A percentile compares a stretch with the other conserved stretches of the same genome.
Evolutionary conservation across 2,888 invertebrate species (phyloP).

Genomic region (Idaea dimidiata): DNA sequence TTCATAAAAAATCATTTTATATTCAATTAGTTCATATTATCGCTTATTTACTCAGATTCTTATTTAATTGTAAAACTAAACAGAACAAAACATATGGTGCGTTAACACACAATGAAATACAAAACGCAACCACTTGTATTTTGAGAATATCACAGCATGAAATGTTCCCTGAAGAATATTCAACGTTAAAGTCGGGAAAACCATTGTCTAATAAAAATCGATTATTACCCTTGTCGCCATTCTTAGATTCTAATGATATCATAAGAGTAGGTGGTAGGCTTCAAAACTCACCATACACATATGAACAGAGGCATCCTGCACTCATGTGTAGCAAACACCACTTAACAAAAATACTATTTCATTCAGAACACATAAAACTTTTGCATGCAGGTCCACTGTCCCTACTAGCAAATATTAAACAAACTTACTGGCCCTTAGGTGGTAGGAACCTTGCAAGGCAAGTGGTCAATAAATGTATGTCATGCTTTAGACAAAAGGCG

Average conservation of each 20-base stretch:
- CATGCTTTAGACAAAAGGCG: constrained; percentile 18
- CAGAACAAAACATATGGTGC: constrained; percentile 6
- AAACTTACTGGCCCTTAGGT: constrained; percentile 9
- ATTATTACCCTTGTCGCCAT: constrained; percentile 14
- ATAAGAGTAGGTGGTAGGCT: constrained; percentile 26
- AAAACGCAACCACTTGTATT: constrained; percentile 2
- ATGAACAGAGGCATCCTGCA: constrained; percentile 21
- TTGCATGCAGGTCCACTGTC: constrained; percentile 16
- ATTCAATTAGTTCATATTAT: background rate
- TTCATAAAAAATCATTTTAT: background rate
- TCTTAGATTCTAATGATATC: constrained; percentile 13
- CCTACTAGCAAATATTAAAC: constrained; percentile 10
- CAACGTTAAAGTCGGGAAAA: constrained; percentile 8
- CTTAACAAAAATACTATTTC: constrained; percentile 9
- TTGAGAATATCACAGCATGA: constrained; percentile 7
- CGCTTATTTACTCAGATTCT: background rate
- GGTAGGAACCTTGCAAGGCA: constrained; percentile 12
- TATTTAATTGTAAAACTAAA: constrained; percentile 8
- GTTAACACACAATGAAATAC: constrained; percentile 12
- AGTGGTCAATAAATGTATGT: constrained; percentile 19
- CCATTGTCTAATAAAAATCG: constrained; percentile 12
- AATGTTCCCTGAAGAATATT: constrained; percentile 14
- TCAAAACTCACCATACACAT: constrained; percentile 22
- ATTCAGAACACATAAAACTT: constrained; percentile 10
- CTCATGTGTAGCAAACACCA: constrained; percentile 10